phyloP scores from a whole-genome alignment of 2,888 invertebrate species.

The Miltochrista miniata region DNA sequence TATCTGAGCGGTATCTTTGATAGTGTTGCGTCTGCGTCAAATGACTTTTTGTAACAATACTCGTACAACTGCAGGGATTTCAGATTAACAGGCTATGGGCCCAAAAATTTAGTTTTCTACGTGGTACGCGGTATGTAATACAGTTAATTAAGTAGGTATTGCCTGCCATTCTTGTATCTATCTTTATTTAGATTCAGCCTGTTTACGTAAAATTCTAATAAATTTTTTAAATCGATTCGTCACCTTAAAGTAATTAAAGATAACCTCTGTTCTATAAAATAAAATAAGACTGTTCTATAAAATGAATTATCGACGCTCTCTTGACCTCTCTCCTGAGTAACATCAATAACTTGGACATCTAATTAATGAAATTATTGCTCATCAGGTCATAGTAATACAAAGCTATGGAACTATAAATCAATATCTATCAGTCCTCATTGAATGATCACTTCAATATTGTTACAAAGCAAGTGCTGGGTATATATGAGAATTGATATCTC shows the following conservation, averaged over 20 bases:
- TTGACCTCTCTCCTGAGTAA: neutral
- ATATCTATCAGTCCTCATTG: neutral
- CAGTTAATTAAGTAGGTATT: no score
- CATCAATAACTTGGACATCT: neutral
- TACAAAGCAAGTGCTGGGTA: neutral
- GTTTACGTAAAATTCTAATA: no score
- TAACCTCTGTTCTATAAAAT: neutral
- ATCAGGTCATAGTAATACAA: neutral
- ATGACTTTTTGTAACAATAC: no score
- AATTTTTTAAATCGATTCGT: no score
- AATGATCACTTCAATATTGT: slow-evolving; percentile 17
- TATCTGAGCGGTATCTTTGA: slow-evolving; percentile 31
- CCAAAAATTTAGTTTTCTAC: no score
- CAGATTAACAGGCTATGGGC: neutral
- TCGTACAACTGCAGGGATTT: neutral
- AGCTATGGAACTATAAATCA: neutral
- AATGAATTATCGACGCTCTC: neutral
- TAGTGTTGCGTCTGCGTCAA: slow-evolving; percentile 4
- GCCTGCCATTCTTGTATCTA: no score
- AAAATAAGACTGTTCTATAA: neutral
- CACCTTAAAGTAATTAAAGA: no score
- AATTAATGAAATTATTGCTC: no score
- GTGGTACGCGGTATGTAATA: no score
- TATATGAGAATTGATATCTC: no score
- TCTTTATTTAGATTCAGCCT: no score